Percentiles rank a stretch among this genome's conserved stretches.
These are phyloP conservation scores for Cottoperca gobio DNA, from an alignment of 2,797 vertebrate genomes.

Conservation along the genomic window DNA sequence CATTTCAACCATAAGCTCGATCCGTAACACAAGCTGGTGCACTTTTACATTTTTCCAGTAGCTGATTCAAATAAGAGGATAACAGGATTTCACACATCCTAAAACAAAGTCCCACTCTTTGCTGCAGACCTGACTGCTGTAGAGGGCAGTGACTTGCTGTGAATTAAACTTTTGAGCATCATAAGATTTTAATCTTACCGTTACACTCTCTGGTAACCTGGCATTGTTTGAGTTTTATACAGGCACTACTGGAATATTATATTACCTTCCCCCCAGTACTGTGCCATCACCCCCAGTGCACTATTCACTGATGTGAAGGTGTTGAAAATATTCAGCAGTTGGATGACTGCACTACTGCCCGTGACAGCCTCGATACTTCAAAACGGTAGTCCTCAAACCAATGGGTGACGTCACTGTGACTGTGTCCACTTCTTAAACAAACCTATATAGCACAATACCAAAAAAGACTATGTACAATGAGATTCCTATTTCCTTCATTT, in stretches of 20 bases:
- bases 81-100: neutral
- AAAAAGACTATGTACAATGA: neutral
- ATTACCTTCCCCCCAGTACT: neutral
- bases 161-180: constrained; percentile 11
- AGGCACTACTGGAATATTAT: neutral
- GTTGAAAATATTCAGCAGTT: neutral
- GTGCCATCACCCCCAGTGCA: neutral
- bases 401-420: too few species aligned
- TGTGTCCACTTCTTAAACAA: too few species aligned
- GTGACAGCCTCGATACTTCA: neutral
- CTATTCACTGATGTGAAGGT: neutral
- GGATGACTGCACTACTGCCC: neutral
- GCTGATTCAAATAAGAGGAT: constrained; percentile 3
- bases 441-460: neutral
- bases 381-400: too few species aligned
- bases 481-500: neutral
- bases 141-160: neutral
- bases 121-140: neutral
- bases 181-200: constrained; percentile 5
- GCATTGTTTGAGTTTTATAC: neutral
- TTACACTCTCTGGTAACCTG: neutral
- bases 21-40: neutral
- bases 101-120: constrained; percentile 1
- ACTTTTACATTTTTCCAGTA: neutral
- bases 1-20: neutral